Percentiles rank a stretch among this genome's conserved stretches.
phyloP scores from a whole-genome alignment of 2,797 vertebrate genomes.

The Tokudaia tokunoshimensis region DNA sequence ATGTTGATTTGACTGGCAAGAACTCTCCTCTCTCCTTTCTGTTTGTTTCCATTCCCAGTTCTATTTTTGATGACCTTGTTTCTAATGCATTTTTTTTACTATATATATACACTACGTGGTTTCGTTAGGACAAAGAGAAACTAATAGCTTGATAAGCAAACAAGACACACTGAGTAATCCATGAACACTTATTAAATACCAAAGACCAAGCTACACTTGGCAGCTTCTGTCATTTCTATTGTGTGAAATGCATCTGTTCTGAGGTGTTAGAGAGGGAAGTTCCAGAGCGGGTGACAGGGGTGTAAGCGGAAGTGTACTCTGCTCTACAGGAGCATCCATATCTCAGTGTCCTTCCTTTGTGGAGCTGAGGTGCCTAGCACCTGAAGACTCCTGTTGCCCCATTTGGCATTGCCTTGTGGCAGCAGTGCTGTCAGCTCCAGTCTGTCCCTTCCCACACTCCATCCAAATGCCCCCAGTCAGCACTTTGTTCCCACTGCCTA shows the following conservation, averaged over 20 bases:
- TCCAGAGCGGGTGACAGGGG: not conserved
- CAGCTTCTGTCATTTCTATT: conserved; percentile 55
- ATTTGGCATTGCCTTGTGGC: not conserved
- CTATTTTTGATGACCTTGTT: conserved; percentile 41
- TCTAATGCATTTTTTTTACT: not conserved
- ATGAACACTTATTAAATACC: conserved; percentile 34
- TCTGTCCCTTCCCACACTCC: not conserved
- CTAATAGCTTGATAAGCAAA: not conserved
- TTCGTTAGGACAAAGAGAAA: conserved; percentile 18
- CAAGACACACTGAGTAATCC: conserved; percentile 2
- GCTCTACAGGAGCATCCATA: not conserved
- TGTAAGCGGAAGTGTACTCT: not conserved
- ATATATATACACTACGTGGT: not conserved
- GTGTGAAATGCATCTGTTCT: not conserved
- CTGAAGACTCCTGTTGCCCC: not conserved
- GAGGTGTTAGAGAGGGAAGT: not conserved
- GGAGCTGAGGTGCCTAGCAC: not conserved
- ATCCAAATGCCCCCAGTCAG: not conserved
- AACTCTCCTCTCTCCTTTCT: conserved; percentile 21
- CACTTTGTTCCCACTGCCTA: not conserved
- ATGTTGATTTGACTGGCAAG: conserved; percentile 49
- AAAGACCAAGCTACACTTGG: not conserved
- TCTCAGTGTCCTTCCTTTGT: not conserved
- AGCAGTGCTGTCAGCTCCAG: not conserved
- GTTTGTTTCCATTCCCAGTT: conserved; percentile 64